Evolutionary conservation across 2,113 vertebrate genomes (phyloP).

Genomic region (Trematocara zebra): DNA sequence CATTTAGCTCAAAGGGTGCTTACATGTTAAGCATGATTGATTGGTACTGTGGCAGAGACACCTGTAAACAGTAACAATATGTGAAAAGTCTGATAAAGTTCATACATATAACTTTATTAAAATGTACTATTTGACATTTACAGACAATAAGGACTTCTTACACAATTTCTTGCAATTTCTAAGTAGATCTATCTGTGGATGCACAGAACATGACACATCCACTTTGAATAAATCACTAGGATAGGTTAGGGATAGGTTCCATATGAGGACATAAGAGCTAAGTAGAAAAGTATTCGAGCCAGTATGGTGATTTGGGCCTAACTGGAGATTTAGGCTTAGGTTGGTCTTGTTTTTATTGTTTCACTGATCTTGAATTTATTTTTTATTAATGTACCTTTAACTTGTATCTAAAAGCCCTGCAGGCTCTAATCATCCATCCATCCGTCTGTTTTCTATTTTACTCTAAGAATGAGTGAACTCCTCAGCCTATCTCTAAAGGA

Average conservation of each 20-base stretch:
- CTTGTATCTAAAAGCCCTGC: not conserved
- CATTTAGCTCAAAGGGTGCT: not conserved
- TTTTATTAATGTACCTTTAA: not conserved
- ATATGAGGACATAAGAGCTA: not conserved
- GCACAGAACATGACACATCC: not conserved
- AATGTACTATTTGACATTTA: not conserved
- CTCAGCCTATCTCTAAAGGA: not conserved
- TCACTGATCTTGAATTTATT: not conserved
- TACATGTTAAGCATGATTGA: not conserved
- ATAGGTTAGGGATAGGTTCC: not conserved
- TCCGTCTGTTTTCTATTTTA: not conserved
- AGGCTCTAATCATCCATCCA: not conserved
- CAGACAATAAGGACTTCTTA: not conserved
- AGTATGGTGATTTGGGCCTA: not conserved
- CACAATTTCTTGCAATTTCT: not conserved
- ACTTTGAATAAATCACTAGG: not conserved
- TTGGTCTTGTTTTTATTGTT: not conserved
- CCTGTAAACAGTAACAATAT: not conserved
- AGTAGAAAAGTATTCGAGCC: not conserved
- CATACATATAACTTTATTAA: not conserved
- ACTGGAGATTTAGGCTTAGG: not conserved
- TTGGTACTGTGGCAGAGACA: not conserved
- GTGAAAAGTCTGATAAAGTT: not conserved
- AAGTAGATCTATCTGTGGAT: not conserved
- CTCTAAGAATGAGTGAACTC: not conserved